Evolutionary conservation across 2,888 invertebrate species (phyloP).

Genomic region (Yponomeuta cagnagella): DNA sequence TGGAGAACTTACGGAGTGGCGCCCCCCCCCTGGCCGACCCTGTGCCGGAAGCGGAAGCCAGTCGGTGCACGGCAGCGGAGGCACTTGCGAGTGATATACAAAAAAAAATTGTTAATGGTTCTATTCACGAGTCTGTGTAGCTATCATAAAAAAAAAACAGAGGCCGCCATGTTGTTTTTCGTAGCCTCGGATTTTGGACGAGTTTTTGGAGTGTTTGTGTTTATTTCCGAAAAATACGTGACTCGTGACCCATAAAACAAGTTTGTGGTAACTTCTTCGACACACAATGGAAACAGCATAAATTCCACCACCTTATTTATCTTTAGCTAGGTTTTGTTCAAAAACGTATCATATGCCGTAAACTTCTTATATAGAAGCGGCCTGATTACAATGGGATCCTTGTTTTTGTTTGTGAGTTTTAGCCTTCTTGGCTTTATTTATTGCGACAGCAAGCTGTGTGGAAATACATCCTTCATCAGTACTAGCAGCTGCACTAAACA

Average conservation of each 20-base stretch:
- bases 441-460: constrained; percentile 41
- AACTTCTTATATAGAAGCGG: neutral
- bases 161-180: too few species aligned
- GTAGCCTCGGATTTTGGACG: too few species aligned
- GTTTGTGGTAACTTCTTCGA: neutral
- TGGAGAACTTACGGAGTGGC: too few species aligned
- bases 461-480: constrained; percentile 38
- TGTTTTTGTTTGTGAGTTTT: constrained; percentile 39
- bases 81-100: too few species aligned
- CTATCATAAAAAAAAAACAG: too few species aligned
- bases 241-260: neutral
- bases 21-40: too few species aligned
- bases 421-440: constrained; percentile 40
- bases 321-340: neutral
- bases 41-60: too few species aligned
- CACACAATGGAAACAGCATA: neutral
- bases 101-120: too few species aligned
- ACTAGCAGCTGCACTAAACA: constrained; percentile 55
- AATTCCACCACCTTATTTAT: neutral
- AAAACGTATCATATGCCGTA: neutral
- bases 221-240: neutral
- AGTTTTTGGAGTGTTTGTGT: neutral
- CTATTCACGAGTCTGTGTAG: too few species aligned
- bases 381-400: constrained; percentile 15
- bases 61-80: too few species aligned